Evolutionary conservation across 2,113 vertebrate species (phyloP), one percentile per base, ranked within the genome.

Genomic region (Melospiza melodia): DNA sequence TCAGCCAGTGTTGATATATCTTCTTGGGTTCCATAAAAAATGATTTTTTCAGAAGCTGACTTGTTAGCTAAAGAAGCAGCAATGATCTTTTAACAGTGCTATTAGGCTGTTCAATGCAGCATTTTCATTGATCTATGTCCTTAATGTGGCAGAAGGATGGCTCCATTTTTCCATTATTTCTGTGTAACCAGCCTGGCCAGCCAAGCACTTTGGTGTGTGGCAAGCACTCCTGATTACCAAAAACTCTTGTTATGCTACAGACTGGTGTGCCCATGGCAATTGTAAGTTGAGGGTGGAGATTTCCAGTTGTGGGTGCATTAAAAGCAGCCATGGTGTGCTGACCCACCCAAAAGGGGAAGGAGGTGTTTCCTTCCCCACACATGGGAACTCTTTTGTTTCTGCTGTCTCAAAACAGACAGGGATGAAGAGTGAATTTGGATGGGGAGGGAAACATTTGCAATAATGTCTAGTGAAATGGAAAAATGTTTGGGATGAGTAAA

Each of bases 41-140:
- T 54, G 49, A 25, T 79, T 69, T 90, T 75, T 85, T 80, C 62
- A 85, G 83, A 72, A 85, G 82, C 90, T 61, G 81, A 62, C 71
- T 91, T 85, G 57, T 68, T 89, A 93, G 84, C 84, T 91, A 65
- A 87, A 95, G 87, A 51, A 94, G 59, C 69, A 65, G 63, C 71
- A 80, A 55, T 88, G 68, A 80, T 92, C 63, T 95, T 77, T 93
- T 84, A 90, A 86, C 86, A 88, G 62, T 5, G 5, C 75, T 83
- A n/a, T 92, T 88, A 74, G 3, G 6, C 90, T 59, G 75, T 66
- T 88, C 30, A 3, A 19, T 77, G 54, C 11, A 69, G 46, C 28
- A 39, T 66, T 95, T 90, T 51, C 91, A 94, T 84, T 92, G 90
- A 91, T 92, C 91, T 19, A 4, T 43, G 75, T 46, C 43, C 72